Base-by-base conservation (phyloP, 2,113 vertebrate species). In the Tenrec ecaudatus region DNA sequence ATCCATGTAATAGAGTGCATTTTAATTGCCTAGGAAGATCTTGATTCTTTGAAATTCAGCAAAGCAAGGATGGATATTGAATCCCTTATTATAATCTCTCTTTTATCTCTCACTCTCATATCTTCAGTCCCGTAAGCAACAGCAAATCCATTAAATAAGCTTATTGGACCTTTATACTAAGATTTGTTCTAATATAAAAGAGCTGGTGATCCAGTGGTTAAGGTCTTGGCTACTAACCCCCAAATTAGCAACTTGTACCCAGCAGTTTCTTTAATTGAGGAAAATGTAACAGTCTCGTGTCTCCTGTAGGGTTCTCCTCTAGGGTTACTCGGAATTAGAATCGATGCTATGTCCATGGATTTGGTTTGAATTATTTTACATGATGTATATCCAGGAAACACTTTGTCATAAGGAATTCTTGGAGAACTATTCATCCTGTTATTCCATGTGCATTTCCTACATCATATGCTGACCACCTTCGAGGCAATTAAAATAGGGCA, bases 341-440 rank as follows among this genome's bases (percentile, higher is more conserved):
- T 68, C 2, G 6, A 31, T 14, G 27, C 8, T 6, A 68, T 68
- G 27, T 9, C 64, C 29, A 14, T 66, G 64, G 27, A 31, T 27
- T 68, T 68, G 64, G 64, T 68, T 68, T 68, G 64, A 6, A 16
- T 68, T 68, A 68, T 68, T 8, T 64, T 20, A 68, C 29, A 14
- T 68, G 2, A 68, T 68, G 11, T 68, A 12, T 19, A 78, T 16
- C 0, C 29, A 89, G 91, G 68, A 75, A 80, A 71, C 71, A 90
- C n/a, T 82, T 91, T 89, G 4, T 83, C 31, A 64, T 57, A 36
- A 12, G 12, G 14, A 92, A 90, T 94, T 86, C 78, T 93, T 85
- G 62, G 20, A 71, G 38, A 8, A 78, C 0, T 88, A 31, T 88
- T 87, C 33, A 94, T 89, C 38, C 43, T 66, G 40, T 85, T 86